Evolutionary conservation across 2,888 invertebrate genomes (phyloP), one percentile per base, ranked within the genome.

Genomic region (Noctua janthina): DNA sequence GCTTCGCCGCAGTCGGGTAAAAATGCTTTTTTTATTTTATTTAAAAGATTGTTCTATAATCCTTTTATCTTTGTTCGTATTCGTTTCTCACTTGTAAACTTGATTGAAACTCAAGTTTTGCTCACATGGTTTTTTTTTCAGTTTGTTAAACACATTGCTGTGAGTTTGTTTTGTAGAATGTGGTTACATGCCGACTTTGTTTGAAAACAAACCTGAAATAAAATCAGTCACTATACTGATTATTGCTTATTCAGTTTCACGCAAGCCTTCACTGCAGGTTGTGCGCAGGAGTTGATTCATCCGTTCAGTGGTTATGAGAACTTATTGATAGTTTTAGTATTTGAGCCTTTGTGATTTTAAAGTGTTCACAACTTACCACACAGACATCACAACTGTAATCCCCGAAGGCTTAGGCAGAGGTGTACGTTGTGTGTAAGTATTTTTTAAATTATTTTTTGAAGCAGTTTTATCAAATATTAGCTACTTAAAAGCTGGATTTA

Each of bases 131-230:
- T 49, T 62, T 51, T 49, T 46, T 62, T 29, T 43, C 20, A 74
- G 59, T 70, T 76, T 56, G 23, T 17, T 66, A 35, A 35, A 75
- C 62, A 67, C 39, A 68, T n/a, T 43, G 7, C 51, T 69, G n/a
- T 86, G 75, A 64, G 83, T 76, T 68, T 83, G 85, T 85, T 85
- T 79, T 76, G n/a, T 0, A 35, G 13, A 67, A 39, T 56, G 62
- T 59, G 70, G 70, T 78, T 68, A 64, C 79, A 29, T 68, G 75
- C 20, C 66, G 43, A 56, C 13, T 73, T 23, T 81, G 59, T 85
- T 85, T 85, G 62, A 76, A 74, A 85, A 85, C 78, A 85, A 62
- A 71, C 17, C 20, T 35, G 46, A 59, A 75, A 64, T 56, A 66
- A 82, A 79, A 74, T 70, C 62, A 17, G 35, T 76, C 15, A 17